These are phyloP conservation scores for Chalcis sispes DNA, from an alignment of 2,888 invertebrate species.

Conservation along the genomic window DNA sequence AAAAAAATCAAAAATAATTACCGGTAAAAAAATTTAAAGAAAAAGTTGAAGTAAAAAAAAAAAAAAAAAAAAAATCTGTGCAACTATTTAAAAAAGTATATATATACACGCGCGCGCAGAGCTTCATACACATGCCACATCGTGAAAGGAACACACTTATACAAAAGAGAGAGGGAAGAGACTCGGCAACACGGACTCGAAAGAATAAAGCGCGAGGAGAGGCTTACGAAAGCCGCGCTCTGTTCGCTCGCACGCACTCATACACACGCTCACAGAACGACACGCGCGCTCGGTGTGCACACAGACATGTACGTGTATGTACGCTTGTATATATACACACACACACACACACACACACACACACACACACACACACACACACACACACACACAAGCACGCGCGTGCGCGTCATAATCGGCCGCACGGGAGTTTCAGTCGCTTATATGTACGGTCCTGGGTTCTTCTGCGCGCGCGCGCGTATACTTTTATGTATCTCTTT, in stretches of 20 bases:
- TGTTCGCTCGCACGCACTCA: background rate
- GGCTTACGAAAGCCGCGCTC: constrained; percentile 45
- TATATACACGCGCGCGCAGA: too few relatives aligned
- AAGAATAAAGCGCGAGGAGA: constrained; percentile 18
- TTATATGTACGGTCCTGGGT: constrained; percentile 42
- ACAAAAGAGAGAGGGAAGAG: constrained; percentile 11
- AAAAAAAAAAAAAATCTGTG: too few relatives aligned
- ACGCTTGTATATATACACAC: too few relatives aligned
- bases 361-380: background rate
- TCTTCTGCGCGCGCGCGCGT: too few relatives aligned
- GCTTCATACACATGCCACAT: too few relatives aligned
- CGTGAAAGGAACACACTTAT: background rate
- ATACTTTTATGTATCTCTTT: too few relatives aligned
- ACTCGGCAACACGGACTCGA: constrained; percentile 12
- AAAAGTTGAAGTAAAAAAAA: background rate
- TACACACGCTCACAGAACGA: background rate
- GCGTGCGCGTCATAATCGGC: constrained; percentile 39
- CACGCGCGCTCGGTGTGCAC: too few relatives aligned
- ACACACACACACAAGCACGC: background rate
- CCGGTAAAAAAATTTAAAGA: background rate
- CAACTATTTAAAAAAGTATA: too few relatives aligned
- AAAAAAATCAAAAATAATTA: too few relatives aligned
- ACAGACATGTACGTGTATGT: too few relatives aligned
- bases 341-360: background rate
- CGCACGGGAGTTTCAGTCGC: constrained; percentile 31